These are phyloP conservation scores for Molanna angustata DNA, from an alignment of 2,888 invertebrate species.

Conservation along the genomic window DNA sequence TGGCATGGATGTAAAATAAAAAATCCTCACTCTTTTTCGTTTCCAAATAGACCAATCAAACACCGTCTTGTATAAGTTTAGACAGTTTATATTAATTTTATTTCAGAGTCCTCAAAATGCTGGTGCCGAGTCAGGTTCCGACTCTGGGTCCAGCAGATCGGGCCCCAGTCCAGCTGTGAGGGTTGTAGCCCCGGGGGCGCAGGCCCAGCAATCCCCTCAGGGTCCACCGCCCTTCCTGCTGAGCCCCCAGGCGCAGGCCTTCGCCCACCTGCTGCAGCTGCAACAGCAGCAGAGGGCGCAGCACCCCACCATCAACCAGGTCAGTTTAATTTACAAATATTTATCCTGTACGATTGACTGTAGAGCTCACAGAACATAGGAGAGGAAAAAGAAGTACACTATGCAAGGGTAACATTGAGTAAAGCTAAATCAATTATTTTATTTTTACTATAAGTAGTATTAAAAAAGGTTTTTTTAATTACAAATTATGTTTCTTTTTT, in stretches of 20 bases:
- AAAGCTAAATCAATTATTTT: no score
- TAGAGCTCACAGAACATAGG: no score
- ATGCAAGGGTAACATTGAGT: no score
- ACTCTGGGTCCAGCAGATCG: slow-evolving; percentile 58
- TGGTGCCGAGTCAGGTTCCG: slow-evolving; percentile 57
- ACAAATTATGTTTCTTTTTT: background rate
- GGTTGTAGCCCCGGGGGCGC: slow-evolving; percentile 32
- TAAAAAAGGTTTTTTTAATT: no score
- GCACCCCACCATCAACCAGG: slow-evolving; percentile 49
- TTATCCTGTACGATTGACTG: background rate
- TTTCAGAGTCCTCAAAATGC: slow-evolving; percentile 59
- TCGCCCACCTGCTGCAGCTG: slow-evolving; percentile 49
- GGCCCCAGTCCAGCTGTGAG: slow-evolving; percentile 46
- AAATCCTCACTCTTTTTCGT: no score
- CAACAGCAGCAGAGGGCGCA: slow-evolving; percentile 44
- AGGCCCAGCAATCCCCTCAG: slow-evolving; percentile 40
- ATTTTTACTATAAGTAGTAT: no score
- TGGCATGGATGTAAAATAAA: no score
- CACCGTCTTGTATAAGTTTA: no score
- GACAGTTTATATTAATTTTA: no score
- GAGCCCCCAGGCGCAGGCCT: slow-evolving; percentile 39
- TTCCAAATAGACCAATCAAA: no score
- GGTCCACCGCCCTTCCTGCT: background rate
- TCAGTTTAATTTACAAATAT: slow-evolving; percentile 31
- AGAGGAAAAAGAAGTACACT: no score